Evolutionary conservation across 1,140 invertebrate genomes (phyloP), one percentile per base, ranked within the genome.

Genomic region (Lordiphosa mommai): DNA sequence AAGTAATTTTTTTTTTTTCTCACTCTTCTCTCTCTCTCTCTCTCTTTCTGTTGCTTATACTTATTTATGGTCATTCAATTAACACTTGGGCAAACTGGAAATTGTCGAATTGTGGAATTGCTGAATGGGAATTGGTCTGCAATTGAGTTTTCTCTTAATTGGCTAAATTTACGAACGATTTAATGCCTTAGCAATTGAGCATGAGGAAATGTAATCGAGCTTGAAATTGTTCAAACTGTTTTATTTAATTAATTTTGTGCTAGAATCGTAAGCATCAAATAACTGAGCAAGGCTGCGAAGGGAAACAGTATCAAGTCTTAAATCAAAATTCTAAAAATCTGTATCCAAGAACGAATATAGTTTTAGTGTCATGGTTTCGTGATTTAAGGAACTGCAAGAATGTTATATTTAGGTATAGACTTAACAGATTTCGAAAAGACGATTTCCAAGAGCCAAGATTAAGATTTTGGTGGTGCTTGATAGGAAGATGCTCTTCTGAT

Each of bases 1-100:
- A 82, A 84, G 77, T 77, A 82, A 82, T 82, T 84, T 84, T 71
- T 84, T 71, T 48, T 29, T 33, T n/a, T 53, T 58, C 52, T 51
- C n/a, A n/a, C n/a, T n/a, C n/a, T 48, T 16, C 33, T 37, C 34
- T 37, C 33, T 41, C 16, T 2, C 23, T 12, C 17, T 12, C 20
- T 41, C 12, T n/a, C 40, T 43, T 43, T 20, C 27, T 47, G 17
- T 17, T 32, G 29, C 43, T 47, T 47, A 47, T 30, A 47, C 14
- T 47, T 30, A 47, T 29, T 47, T 30, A 43, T 43, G 40, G 40
- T 43, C 40, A 43, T 43, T 43, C 40, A 43, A 43, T 43, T 43
- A 43, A 43, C 40, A 43, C 40, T 43, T 43, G 23, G 40, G 20
- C 34, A 27, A 23, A 4, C 40, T 29, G 10, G n/a, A 43, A 43